Evolutionary conservation across 2,113 vertebrate genomes (phyloP).

Genomic region (Megalops atlanticus): DNA sequence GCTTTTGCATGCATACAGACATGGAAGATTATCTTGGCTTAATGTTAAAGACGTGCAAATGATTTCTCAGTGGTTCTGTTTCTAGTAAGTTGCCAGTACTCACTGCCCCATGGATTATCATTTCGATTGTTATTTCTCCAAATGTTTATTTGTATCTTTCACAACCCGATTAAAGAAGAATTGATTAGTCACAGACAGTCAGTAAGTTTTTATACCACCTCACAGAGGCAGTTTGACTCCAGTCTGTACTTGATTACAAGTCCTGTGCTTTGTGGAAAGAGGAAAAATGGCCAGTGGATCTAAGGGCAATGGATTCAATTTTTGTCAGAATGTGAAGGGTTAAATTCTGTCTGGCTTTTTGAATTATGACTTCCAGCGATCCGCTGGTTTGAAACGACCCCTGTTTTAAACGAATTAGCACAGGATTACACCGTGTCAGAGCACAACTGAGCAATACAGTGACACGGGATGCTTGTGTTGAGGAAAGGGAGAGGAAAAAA

Average conservation of each 20-base stretch:
- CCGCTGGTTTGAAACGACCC: not conserved
- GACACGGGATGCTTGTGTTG: not conserved
- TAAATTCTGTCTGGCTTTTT: not conserved
- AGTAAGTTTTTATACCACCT: not conserved
- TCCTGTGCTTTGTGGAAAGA: not conserved
- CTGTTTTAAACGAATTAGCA: not conserved
- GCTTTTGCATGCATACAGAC: not conserved
- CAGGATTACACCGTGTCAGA: not conserved
- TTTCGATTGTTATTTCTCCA: too few relatives aligned
- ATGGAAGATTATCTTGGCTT: not conserved
- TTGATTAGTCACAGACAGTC: too few relatives aligned
- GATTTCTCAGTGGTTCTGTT: not conserved
- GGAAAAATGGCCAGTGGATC: too few relatives aligned
- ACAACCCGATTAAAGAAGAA: not conserved
- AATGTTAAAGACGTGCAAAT: not conserved
- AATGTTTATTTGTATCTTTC: not conserved
- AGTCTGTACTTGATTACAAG: not conserved
- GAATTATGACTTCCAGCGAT: not conserved
- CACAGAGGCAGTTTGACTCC: not conserved
- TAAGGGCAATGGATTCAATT: not conserved
- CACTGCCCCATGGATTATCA: not conserved
- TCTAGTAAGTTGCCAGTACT: not conserved
- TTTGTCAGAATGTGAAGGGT: not conserved
- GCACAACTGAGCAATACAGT: not conserved
- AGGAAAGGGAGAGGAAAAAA: not conserved